Evolutionary conservation across 2,888 invertebrate species (phyloP).

Genomic region (Nematopogon swammerdamellus): DNA sequence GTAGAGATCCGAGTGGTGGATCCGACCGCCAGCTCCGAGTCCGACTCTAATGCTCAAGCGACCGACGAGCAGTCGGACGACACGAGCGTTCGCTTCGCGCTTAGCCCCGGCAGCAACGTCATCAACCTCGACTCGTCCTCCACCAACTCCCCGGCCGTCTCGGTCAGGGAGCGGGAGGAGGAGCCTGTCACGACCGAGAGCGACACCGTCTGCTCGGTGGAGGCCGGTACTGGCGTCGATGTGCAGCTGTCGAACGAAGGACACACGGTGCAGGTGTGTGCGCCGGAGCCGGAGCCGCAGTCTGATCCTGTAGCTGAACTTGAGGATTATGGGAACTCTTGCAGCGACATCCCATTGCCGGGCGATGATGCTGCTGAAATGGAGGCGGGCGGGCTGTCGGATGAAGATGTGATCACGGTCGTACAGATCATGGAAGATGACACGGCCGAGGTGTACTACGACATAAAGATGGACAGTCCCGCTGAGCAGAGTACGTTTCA

Average conservation of each 20-base stretch:
- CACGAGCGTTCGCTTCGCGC: constrained; percentile 23
- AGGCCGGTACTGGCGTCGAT: not conserved
- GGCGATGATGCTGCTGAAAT: not conserved
- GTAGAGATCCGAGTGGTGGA: constrained; percentile 40
- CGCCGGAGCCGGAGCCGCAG: not conserved
- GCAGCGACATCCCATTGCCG: constrained; percentile 7
- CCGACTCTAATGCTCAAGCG: constrained; percentile 41
- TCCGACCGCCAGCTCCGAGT: constrained; percentile 44
- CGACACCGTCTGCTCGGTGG: not conserved
- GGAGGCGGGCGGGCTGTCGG: constrained; percentile 25
- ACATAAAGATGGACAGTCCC: constrained; percentile 37
- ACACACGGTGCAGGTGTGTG: not conserved
- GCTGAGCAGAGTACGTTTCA: constrained; percentile 14
- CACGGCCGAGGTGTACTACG: constrained; percentile 34
- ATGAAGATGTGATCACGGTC: constrained; percentile 49
- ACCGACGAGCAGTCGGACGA: constrained; percentile 34
- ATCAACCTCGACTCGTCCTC: not conserved
- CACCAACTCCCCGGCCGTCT: not conserved
- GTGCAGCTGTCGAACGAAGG: not conserved
- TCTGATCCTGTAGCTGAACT: no score
- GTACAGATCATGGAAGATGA: constrained; percentile 52
- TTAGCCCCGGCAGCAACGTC: constrained; percentile 20
- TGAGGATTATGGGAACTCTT: constrained; percentile 13
- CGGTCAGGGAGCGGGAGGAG: not conserved
- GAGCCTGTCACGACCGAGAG: not conserved